phyloP scores from a whole-genome alignment of 35 echinoderm and acorn worm species.

The Lytechinus pictus region DNA sequence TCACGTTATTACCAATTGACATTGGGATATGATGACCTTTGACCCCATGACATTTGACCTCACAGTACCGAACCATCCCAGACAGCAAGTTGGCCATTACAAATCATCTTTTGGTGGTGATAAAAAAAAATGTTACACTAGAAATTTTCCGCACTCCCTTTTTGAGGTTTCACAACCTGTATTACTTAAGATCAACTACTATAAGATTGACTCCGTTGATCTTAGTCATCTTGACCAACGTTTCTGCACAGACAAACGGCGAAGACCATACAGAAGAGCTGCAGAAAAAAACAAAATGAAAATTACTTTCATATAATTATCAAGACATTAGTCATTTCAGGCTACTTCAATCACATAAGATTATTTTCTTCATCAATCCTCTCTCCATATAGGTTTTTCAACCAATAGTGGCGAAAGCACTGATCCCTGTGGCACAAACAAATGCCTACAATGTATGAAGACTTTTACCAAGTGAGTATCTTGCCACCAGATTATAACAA shows the following conservation, averaged over 20 bases:
- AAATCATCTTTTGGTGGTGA: not conserved
- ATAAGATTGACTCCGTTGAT: not conserved
- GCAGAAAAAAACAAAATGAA: slow-evolving; percentile 32
- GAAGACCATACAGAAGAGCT: slow-evolving; percentile 62
- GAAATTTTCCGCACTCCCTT: slow-evolving; percentile 1
- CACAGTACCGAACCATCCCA: not conserved
- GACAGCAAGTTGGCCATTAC: not conserved
- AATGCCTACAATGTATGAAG: too few species aligned
- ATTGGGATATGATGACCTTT: not conserved
- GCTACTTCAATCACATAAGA: too few species aligned
- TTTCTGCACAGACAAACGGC: slow-evolving; percentile 63
- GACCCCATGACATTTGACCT: not conserved
- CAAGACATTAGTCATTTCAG: too few species aligned
- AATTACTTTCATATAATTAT: too few species aligned
- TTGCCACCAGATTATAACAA: too few species aligned
- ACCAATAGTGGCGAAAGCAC: too few species aligned
- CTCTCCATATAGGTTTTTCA: too few species aligned
- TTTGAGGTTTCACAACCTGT: not conserved
- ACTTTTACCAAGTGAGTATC: too few species aligned
- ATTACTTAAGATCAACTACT: not conserved
- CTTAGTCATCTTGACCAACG: slow-evolving; percentile 41
- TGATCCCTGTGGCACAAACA: too few species aligned
- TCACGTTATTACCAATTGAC: not conserved
- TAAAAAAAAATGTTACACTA: not conserved
- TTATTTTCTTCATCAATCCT: too few species aligned